These are phyloP conservation scores for Lipotes vexillifer DNA, from an alignment of 2,113 vertebrate species.

Conservation along the genomic window DNA sequence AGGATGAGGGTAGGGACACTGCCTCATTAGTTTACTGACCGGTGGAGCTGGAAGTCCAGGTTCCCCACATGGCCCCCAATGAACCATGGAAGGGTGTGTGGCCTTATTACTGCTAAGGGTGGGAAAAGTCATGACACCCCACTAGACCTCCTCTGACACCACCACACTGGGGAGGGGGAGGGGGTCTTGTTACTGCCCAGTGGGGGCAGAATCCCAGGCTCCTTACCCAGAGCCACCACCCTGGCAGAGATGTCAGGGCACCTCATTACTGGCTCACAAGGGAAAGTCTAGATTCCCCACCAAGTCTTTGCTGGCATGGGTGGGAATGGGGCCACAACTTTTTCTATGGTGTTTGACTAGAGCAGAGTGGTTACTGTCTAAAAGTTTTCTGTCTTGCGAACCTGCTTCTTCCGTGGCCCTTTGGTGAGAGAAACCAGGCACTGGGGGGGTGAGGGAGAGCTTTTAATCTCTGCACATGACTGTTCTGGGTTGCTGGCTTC, in stretches of 20 bases:
- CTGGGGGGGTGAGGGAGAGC: too few relatives aligned
- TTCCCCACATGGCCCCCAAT: not conserved
- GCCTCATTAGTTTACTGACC: not conserved
- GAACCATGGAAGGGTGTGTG: not conserved
- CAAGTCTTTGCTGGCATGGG: too few relatives aligned
- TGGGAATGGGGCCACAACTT: too few relatives aligned
- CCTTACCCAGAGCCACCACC: not conserved
- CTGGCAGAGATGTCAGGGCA: not conserved
- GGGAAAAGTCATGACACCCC: not conserved
- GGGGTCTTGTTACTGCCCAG: not conserved
- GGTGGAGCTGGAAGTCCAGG: not conserved
- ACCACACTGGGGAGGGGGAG: rapidly evolving
- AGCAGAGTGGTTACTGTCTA: not conserved
- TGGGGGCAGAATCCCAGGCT: not conserved
- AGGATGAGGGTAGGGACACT: not conserved
- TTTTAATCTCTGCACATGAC: not conserved
- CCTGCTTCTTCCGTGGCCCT: not conserved
- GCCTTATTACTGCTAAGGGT: not conserved
- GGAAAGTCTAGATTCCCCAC: not conserved
- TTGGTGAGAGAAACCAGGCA: not conserved
- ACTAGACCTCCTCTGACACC: too few relatives aligned
- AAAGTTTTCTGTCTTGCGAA: not conserved
- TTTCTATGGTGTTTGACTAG: not conserved
- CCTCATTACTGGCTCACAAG: not conserved
- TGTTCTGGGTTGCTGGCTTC: not conserved